phyloP scores from a whole-genome alignment of 2,797 vertebrate species.

The Cheirogaleus major region DNA sequence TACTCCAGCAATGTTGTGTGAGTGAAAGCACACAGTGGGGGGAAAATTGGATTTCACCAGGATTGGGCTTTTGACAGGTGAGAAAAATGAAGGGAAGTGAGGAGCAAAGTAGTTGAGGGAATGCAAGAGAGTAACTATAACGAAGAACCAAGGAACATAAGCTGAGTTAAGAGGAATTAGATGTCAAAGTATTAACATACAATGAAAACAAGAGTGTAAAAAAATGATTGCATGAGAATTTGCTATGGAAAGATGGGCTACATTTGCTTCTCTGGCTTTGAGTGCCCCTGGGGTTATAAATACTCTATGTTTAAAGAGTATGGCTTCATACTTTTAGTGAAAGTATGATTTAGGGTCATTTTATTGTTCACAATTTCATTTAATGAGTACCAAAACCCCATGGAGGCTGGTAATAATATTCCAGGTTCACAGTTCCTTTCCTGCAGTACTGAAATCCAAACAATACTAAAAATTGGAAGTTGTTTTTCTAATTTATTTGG shows the following conservation, averaged over 20 bases:
- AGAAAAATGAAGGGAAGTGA: not conserved
- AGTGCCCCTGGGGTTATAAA: not conserved
- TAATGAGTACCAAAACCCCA: not conserved
- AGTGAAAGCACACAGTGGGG: not conserved
- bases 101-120: not conserved
- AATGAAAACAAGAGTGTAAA: not conserved
- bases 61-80: not conserved
- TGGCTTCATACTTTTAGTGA: not conserved
- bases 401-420: not conserved
- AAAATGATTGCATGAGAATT: not conserved
- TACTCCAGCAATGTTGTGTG: not conserved
- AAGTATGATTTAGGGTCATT: not conserved
- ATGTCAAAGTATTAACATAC: not conserved
- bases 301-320: not conserved
- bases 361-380: not conserved
- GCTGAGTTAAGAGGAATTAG: not conserved
- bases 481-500: not conserved
- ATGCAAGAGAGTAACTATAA: not conserved
- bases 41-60: not conserved
- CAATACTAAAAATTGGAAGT: not conserved
- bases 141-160: not conserved
- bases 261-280: not conserved
- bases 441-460: not conserved
- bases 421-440: not conserved
- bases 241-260: not conserved